Evolutionary conservation across 2,113 vertebrate genomes (phyloP).

Genomic region (Spea multiplicata): DNA sequence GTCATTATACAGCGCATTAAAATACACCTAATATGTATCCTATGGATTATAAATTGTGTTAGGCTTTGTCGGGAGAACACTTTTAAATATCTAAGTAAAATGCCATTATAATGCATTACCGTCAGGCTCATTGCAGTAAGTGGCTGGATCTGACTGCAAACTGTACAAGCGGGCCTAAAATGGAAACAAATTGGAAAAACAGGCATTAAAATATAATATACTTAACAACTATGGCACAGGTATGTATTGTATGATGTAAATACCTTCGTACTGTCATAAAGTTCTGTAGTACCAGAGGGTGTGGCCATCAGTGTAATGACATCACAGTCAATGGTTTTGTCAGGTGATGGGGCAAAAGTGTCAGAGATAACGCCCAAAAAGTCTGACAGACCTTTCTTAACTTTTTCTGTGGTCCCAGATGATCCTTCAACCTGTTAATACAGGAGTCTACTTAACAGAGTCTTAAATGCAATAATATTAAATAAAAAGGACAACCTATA

Average conservation of each 20-base stretch:
- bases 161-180: slow-evolving; percentile 92
- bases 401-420: slow-evolving; percentile 87
- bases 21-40: too few relatives aligned
- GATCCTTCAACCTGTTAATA: slow-evolving; percentile 78
- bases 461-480: background rate
- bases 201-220: background rate
- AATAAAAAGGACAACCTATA: background rate
- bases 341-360: slow-evolving; percentile 90
- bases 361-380: slow-evolving; percentile 95
- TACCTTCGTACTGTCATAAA: slow-evolving; percentile 94
- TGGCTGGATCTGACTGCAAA: slow-evolving; percentile 94
- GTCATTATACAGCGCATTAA: too few relatives aligned
- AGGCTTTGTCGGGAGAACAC: too few relatives aligned
- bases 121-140: slow-evolving; percentile 97
- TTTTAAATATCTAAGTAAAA: too few relatives aligned
- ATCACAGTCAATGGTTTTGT: slow-evolving; percentile 97
- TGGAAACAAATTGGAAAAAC: background rate
- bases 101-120: slow-evolving; percentile 63
- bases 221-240: background rate
- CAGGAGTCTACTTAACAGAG: background rate
- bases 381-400: slow-evolving; percentile 91
- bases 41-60: too few relatives aligned
- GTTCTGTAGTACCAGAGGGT: slow-evolving; percentile 88
- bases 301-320: slow-evolving; percentile 96
- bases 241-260: background rate